Base-by-base conservation (phyloP, 1,140 invertebrate species). In the Drosophila rufa region DNA sequence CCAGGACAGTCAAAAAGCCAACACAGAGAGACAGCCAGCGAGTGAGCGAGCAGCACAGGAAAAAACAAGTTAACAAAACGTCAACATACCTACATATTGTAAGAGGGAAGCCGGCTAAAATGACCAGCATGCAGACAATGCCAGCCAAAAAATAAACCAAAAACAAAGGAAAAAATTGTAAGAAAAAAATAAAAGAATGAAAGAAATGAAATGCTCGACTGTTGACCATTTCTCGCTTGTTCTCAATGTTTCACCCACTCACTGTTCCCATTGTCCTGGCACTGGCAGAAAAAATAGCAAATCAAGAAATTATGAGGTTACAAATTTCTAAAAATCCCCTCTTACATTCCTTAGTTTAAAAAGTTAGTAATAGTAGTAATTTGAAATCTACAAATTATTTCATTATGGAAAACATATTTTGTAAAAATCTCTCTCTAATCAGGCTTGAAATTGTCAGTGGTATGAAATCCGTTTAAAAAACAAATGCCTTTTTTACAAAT, bases 1-100 rank as follows among this genome's bases (percentile, higher is more conserved):
- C 30, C 27, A 5, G 17, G 7, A 3, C 51, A 73, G 61, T 25
- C 42, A 55, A 58, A 56, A 76, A 76, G 60, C 17, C 36, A 47
- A 38, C 43, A 38, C 4, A 42, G 68, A 30, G 6, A 30, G 27
- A 30, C 27, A 30, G 27, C 7, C 27, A 4, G 27, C 3, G 27
- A 47, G 36, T 2, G 11, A 30, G 27, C 8, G 15, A 17, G 17
- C 27, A 22, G 45, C 64, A 75, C 84, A 83, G 83, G 84, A 87
- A 87, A 87, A 87, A 87, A 87, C 84, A 87, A 87, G 84, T 89
- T 89, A 89, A 87, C 84, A 83, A 78, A 89, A 87, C 80, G 77
- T 80, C 84, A 87, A 87, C 84, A 89, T 36, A 36, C 33, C 33
- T 36, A 30, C 27, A 78, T 65, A 25, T 25, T n/a, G 22, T 7